Conservation (phyloP, 2,888 invertebrate species). For the Urechis unicinctus region DNA sequence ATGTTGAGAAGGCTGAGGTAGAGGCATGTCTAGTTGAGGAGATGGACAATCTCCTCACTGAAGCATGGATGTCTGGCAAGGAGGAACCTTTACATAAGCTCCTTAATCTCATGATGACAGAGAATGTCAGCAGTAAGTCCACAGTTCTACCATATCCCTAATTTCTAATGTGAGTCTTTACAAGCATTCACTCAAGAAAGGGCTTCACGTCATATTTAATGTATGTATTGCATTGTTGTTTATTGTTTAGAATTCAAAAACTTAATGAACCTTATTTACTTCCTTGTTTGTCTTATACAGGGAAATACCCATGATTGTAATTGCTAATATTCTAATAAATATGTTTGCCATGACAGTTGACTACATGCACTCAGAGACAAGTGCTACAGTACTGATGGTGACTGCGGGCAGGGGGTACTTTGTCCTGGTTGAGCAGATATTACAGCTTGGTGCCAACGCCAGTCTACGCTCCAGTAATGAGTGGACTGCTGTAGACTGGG, state of each 20-base stretch:
- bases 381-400: conserved; percentile 71
- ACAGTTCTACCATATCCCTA: background rate
- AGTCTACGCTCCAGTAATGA: conserved; percentile 59
- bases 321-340: no score
- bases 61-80: conserved; percentile 58
- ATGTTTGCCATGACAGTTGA: no score
- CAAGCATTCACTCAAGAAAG: background rate
- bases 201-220: no score
- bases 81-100: conserved; percentile 70
- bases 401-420: conserved; percentile 68
- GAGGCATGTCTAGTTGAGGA: conserved; percentile 57
- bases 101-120: conserved; percentile 70
- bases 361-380: conserved; percentile 63
- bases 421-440: conserved; percentile 64
- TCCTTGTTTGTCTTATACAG: background rate
- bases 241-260: no score
- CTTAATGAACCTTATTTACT: no score
- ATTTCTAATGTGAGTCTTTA: background rate
- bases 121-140: conserved; percentile 61
- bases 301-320: no score
- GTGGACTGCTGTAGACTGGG: conserved; percentile 69
- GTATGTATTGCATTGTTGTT: no score
- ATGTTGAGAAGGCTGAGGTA: conserved; percentile 53
- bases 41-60: conserved; percentile 64
- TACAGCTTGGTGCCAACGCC: conserved; percentile 65